Percentiles rank a stretch among this genome's conserved stretches.
phyloP scores from a whole-genome alignment of 2,113 vertebrate species.

The Garra rufa region DNA sequence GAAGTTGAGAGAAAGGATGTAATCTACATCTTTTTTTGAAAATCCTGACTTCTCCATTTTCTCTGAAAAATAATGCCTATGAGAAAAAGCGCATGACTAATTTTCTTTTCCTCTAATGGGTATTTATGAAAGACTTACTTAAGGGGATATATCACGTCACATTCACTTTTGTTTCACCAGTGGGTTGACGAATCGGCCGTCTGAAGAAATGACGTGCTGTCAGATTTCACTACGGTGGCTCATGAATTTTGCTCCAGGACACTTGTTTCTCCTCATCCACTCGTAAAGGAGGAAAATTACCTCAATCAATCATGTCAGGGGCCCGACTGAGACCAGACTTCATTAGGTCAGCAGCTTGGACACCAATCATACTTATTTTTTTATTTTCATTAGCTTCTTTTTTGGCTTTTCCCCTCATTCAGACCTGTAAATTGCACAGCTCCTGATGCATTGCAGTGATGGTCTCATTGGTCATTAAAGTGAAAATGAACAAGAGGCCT shows the following conservation, averaged over 20 bases:
- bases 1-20: not conserved
- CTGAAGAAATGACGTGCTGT: not conserved
- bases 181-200: not conserved
- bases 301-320: constrained; percentile 60
- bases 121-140: constrained; percentile 33
- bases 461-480: constrained; percentile 13
- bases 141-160: constrained; percentile 21
- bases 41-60: not conserved
- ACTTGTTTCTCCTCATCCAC: constrained; percentile 52
- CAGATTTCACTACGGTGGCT: constrained; percentile 41
- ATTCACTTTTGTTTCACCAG: constrained; percentile 33
- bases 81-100: not conserved
- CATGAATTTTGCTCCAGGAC: constrained; percentile 56
- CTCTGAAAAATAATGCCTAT: not conserved
- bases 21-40: not conserved
- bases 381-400: constrained; percentile 62
- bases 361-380: constrained; percentile 55
- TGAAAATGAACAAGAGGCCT: not conserved
- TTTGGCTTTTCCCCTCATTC: constrained; percentile 50
- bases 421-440: constrained; percentile 7
- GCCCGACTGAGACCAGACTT: constrained; percentile 58
- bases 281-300: constrained; percentile 53
- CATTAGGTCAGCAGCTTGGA: constrained; percentile 60
- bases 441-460: constrained; percentile 16
- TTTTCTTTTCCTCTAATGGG: not conserved